phyloP scores from a whole-genome alignment of 2,888 invertebrate species.

The Drosophila yooni region DNA sequence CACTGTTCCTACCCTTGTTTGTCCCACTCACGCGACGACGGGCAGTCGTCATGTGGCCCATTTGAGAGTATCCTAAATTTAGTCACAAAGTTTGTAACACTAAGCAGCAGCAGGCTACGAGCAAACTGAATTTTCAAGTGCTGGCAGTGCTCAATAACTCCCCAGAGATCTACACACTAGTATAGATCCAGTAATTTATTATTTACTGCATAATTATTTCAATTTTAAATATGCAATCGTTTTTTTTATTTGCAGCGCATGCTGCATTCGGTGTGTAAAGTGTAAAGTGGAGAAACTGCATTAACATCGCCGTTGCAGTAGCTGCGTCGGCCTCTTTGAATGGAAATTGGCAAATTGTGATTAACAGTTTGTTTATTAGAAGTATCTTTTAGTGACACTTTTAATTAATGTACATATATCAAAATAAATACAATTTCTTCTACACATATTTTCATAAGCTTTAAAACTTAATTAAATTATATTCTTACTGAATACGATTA shows the following conservation, averaged over 20 bases:
- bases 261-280: conserved; percentile 17
- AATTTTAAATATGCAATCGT: background rate
- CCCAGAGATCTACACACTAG: background rate
- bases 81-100: conserved; percentile 26
- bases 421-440: background rate
- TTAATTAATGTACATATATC: background rate
- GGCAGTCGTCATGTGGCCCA: conserved; percentile 40
- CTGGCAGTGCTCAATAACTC: background rate
- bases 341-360: conserved; percentile 22
- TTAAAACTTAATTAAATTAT: background rate
- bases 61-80: background rate
- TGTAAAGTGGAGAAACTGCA: background rate
- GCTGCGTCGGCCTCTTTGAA: conserved; percentile 16
- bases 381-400: background rate
- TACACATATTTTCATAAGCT: background rate
- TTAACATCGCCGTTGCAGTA: conserved; percentile 7
- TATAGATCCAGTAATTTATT: background rate
- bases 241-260: conserved; percentile 21
- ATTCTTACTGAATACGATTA: background rate
- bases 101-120: background rate
- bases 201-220: background rate
- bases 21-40: conserved; percentile 69
- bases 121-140: background rate
- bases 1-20: conserved; percentile 49
- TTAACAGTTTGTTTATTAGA: conserved; percentile 5